Evolutionary conservation across 2,113 vertebrate species (phyloP).

Genomic region (Kobus ellipsiprymnus): DNA sequence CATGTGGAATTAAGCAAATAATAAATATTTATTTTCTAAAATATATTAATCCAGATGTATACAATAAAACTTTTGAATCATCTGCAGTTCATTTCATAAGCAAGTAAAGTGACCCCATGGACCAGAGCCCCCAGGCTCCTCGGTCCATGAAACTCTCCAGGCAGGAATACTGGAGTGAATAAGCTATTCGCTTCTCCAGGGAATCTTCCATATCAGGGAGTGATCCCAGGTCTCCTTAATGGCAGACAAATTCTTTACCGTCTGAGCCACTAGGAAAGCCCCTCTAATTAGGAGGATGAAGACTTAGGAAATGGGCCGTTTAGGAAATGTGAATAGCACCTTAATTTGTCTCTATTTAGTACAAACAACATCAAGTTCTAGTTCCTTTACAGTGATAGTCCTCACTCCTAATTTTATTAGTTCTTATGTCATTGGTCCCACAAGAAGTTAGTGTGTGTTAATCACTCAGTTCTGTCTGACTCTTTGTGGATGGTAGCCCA

Average conservation of each 20-base stretch:
- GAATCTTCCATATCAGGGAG: background rate
- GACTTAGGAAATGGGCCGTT: background rate
- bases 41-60: background rate
- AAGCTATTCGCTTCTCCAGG: background rate
- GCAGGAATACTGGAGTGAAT: background rate
- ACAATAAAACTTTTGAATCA: background rate
- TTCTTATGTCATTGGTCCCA: background rate
- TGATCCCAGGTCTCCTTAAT: background rate
- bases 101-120: background rate
- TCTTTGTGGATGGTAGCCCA: background rate
- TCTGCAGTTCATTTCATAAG: background rate
- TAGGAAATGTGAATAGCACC: background rate
- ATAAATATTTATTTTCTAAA: background rate
- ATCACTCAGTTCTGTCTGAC: background rate
- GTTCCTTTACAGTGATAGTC: background rate
- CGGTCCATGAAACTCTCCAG: background rate
- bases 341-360: background rate
- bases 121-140: background rate
- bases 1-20: background rate
- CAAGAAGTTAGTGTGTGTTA: background rate
- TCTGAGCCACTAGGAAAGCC: background rate
- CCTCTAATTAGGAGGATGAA: background rate
- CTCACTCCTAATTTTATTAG: background rate
- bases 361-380: background rate
- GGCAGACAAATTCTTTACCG: background rate